These are phyloP conservation scores for Erpetoichthys calabaricus DNA, from an alignment of 2,797 vertebrate genomes.

Conservation along the genomic window DNA sequence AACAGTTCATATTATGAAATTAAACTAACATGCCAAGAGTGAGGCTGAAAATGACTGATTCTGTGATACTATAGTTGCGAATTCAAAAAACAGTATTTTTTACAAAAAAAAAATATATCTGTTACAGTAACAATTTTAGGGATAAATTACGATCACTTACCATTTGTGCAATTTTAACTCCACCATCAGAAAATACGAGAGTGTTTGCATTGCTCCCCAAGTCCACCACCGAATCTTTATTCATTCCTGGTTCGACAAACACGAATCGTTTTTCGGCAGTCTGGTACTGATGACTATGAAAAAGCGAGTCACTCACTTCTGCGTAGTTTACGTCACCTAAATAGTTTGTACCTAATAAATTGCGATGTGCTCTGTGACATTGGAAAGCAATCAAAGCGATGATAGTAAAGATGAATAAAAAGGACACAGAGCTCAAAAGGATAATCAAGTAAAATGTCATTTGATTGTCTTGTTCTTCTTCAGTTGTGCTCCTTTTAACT, in stretches of 20 bases:
- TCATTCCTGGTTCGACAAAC: slow-evolving; percentile 42
- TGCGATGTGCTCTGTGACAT: slow-evolving; percentile 30
- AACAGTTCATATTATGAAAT: too few species aligned
- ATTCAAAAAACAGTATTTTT: too few species aligned
- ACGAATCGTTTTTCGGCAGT: slow-evolving; percentile 41
- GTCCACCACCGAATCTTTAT: slow-evolving; percentile 31
- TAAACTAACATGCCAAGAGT: too few species aligned
- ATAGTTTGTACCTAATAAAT: slow-evolving; percentile 23
- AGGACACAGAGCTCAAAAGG: slow-evolving; percentile 29
- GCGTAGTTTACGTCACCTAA: slow-evolving; percentile 20
- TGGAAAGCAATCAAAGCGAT: slow-evolving; percentile 14
- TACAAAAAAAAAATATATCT: too few species aligned
- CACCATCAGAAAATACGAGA: slow-evolving; percentile 23
- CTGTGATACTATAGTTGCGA: too few species aligned
- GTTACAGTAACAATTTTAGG: too few species aligned
- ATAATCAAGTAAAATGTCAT: slow-evolving; percentile 29
- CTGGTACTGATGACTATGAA: slow-evolving; percentile 41
- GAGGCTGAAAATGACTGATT: too few species aligned
- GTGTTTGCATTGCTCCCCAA: slow-evolving; percentile 30
- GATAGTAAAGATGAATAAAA: slow-evolving; percentile 18
- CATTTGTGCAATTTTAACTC: slow-evolving; percentile 21
- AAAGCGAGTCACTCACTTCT: slow-evolving; percentile 22
- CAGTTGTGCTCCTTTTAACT: not conserved
- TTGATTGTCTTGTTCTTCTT: not conserved
- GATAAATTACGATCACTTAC: too few species aligned